Evolutionary conservation across 2,797 vertebrate species (phyloP).

Genomic region (Trematomus bernacchii): DNA sequence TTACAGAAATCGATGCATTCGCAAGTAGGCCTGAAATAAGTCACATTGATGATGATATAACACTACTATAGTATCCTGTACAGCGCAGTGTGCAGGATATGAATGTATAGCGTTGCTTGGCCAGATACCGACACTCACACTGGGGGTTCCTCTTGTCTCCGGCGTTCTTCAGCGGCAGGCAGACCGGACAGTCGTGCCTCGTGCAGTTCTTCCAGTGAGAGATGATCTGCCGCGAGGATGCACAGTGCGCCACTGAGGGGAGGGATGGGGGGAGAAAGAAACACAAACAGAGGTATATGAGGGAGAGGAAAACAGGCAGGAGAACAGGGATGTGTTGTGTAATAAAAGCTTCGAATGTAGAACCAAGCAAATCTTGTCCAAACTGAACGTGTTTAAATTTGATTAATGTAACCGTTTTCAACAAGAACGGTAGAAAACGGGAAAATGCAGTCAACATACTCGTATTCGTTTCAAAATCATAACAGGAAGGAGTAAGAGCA

Average conservation of each 20-base stretch:
- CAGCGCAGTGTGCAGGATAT: not conserved
- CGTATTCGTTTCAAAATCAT: too few relatives aligned
- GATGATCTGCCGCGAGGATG: slow-evolving; percentile 99
- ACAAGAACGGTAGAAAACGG: too few relatives aligned
- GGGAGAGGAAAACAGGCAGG: not conserved
- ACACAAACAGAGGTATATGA: not conserved
- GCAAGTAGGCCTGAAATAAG: too few relatives aligned
- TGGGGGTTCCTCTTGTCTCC: slow-evolving; percentile 99
- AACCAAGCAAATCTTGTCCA: too few relatives aligned
- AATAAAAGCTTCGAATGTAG: too few relatives aligned
- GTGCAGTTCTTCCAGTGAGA: slow-evolving; percentile 99
- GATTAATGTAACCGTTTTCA: too few relatives aligned
- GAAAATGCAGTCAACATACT: too few relatives aligned
- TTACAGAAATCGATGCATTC: too few relatives aligned
- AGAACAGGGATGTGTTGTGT: not conserved
- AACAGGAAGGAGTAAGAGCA: too few relatives aligned
- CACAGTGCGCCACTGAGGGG: slow-evolving; percentile 91
- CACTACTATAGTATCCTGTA: not conserved
- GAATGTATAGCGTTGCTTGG: slow-evolving; percentile 53
- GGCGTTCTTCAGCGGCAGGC: slow-evolving; percentile 97
- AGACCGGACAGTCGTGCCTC: slow-evolving; percentile 97
- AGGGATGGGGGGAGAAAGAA: not conserved
- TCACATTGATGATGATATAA: too few relatives aligned
- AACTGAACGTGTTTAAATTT: too few relatives aligned
- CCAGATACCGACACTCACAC: slow-evolving; percentile 91